Evolutionary conservation across 2,888 invertebrate species (phyloP).

Genomic region (Epinotia ramella): DNA sequence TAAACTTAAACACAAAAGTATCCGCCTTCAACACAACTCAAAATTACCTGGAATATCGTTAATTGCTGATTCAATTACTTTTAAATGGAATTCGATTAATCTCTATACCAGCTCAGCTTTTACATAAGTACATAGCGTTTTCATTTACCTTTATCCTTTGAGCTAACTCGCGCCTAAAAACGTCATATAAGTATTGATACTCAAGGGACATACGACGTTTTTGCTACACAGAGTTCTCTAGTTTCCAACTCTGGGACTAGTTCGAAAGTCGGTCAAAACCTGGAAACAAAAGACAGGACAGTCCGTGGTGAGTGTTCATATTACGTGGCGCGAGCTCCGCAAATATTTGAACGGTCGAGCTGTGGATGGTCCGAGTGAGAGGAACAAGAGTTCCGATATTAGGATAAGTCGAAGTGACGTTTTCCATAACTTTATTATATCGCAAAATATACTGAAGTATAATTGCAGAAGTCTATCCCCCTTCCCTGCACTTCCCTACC

Average conservation of each 20-base stretch:
- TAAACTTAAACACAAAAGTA: no score
- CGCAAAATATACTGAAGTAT: no score
- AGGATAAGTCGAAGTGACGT: background rate
- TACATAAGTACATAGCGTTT: background rate
- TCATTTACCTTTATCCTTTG: background rate
- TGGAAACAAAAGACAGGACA: slow-evolving; percentile 39
- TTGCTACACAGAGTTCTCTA: background rate
- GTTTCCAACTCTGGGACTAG: slow-evolving; percentile 18
- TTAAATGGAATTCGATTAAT: background rate
- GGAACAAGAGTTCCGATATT: background rate
- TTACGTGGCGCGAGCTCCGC: slow-evolving; percentile 25
- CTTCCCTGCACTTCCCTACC: no score
- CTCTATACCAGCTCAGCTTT: background rate
- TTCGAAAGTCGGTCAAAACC: slow-evolving; percentile 36
- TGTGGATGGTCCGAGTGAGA: background rate
- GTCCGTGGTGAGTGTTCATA: slow-evolving; percentile 20
- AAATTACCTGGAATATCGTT: no score
- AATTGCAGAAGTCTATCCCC: no score
- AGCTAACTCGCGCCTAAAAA: background rate
- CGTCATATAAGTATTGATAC: background rate
- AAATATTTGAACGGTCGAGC: slow-evolving; percentile 36
- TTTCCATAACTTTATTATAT: no score
- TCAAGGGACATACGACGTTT: background rate
- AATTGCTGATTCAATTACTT: no score
- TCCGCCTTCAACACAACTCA: no score